phyloP scores from a whole-genome alignment of 2,797 vertebrate species.

The Schizopygopsis malacanthus region DNA sequence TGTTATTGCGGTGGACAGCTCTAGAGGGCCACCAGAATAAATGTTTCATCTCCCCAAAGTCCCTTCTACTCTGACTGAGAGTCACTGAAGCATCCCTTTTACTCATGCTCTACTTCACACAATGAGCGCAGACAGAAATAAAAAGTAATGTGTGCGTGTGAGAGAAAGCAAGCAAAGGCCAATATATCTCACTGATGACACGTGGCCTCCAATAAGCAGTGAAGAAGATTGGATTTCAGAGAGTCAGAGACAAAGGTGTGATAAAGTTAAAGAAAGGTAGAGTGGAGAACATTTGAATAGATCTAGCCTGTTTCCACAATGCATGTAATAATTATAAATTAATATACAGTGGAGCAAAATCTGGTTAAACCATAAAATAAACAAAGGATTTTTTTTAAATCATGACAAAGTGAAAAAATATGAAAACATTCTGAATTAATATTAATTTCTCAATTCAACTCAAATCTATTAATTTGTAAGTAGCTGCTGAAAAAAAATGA shows the following conservation, averaged over 20 bases:
- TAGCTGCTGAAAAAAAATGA: too few relatives aligned
- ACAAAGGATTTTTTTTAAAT: neutral
- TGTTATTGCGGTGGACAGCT: slow-evolving; percentile 47
- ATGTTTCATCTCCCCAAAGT: slow-evolving; percentile 64
- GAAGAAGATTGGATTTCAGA: neutral
- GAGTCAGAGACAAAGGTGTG: neutral
- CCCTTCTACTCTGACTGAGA: slow-evolving; percentile 57
- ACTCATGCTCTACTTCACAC: slow-evolving; percentile 68
- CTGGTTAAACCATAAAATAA: neutral
- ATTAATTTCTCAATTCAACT: neutral
- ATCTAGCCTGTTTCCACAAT: neutral
- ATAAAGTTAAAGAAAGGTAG: neutral
- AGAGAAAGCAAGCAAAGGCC: slow-evolving; percentile 32
- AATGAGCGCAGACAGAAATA: slow-evolving; percentile 52
- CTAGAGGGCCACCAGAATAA: slow-evolving; percentile 55
- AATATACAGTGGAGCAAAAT: neutral
- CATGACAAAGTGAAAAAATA: neutral
- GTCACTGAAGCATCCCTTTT: slow-evolving; percentile 61
- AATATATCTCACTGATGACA: slow-evolving; percentile 24
- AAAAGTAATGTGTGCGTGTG: slow-evolving; percentile 23
- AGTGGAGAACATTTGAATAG: neutral
- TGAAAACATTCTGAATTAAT: neutral
- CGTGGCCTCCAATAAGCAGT: neutral
- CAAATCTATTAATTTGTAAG: neutral
- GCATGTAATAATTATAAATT: neutral